Percentiles rank a stretch among this genome's conserved stretches.
phyloP scores from a whole-genome alignment of 1,140 invertebrate species.

The Spodoptera litura region DNA sequence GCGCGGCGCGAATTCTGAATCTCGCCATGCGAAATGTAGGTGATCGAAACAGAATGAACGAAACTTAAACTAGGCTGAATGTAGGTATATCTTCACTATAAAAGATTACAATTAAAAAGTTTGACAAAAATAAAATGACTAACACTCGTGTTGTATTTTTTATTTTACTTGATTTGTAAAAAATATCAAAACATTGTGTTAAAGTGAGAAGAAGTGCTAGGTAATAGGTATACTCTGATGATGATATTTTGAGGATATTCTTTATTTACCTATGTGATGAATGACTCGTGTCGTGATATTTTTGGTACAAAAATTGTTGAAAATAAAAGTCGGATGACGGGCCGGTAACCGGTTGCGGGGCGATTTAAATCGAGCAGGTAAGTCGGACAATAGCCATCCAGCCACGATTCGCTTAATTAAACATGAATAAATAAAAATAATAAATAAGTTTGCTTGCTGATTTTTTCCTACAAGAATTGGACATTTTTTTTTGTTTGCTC shows the following conservation, averaged over 20 bases:
- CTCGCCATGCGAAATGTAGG: slow-evolving; percentile 57
- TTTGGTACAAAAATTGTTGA: slow-evolving; percentile 79
- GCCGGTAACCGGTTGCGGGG: slow-evolving; percentile 73
- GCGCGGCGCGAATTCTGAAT: slow-evolving; percentile 69
- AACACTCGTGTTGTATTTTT: slow-evolving; percentile 15
- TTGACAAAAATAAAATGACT: slow-evolving; percentile 38
- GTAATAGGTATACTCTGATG: neutral
- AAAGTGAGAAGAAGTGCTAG: slow-evolving; percentile 39
- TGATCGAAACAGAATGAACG: slow-evolving; percentile 62
- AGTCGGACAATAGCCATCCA: slow-evolving; percentile 82
- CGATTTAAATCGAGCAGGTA: slow-evolving; percentile 82
- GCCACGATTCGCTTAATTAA: slow-evolving; percentile 84
- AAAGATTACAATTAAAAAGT: slow-evolving; percentile 25
- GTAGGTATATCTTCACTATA: slow-evolving; percentile 55
- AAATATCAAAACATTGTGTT: slow-evolving; percentile 38
- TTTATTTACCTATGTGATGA: slow-evolving; percentile 48
- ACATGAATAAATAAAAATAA: slow-evolving; percentile 81
- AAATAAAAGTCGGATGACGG: slow-evolving; percentile 77
- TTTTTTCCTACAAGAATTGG: slow-evolving; percentile 42
- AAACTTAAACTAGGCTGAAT: slow-evolving; percentile 55
- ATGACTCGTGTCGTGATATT: slow-evolving; percentile 70
- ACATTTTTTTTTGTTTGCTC: slow-evolving; percentile 58
- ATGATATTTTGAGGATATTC: slow-evolving; percentile 49
- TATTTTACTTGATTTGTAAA: neutral
- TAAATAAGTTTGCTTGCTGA: slow-evolving; percentile 43